Evolutionary conservation across 1,140 invertebrate species (phyloP).

Genomic region (Artemia franciscana): DNA sequence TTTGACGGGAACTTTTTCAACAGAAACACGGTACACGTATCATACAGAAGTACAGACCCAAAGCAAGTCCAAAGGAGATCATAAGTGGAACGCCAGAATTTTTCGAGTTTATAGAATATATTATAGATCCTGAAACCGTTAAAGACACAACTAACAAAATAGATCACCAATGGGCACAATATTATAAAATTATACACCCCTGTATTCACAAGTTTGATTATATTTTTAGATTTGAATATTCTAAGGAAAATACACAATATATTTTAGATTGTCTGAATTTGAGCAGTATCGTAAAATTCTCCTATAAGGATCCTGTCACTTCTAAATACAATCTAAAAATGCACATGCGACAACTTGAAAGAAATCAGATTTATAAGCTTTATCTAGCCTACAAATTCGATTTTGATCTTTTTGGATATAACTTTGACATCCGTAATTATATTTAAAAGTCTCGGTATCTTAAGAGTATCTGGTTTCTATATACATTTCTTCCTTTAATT

Average conservation of each 20-base stretch:
- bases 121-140: not conserved
- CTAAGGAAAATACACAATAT: not conserved
- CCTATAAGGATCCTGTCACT: not conserved
- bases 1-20: not conserved
- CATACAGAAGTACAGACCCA: not conserved
- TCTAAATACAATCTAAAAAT: not conserved
- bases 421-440: not conserved
- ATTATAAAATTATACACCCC: not conserved
- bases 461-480: no score
- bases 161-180: not conserved
- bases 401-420: not conserved
- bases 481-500: no score
- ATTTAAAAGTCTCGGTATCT: not conserved
- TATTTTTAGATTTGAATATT: not conserved
- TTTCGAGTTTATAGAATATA: not conserved
- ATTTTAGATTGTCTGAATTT: not conserved
- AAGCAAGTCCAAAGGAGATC: not conserved
- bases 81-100: not conserved
- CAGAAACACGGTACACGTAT: not conserved
- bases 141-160: not conserved
- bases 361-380: not conserved
- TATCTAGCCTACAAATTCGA: not conserved
- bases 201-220: not conserved
- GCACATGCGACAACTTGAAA: not conserved
- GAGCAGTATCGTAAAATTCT: not conserved